Base-by-base conservation (phyloP, 2,113 vertebrate genomes). In the Bos taurus region DNA sequence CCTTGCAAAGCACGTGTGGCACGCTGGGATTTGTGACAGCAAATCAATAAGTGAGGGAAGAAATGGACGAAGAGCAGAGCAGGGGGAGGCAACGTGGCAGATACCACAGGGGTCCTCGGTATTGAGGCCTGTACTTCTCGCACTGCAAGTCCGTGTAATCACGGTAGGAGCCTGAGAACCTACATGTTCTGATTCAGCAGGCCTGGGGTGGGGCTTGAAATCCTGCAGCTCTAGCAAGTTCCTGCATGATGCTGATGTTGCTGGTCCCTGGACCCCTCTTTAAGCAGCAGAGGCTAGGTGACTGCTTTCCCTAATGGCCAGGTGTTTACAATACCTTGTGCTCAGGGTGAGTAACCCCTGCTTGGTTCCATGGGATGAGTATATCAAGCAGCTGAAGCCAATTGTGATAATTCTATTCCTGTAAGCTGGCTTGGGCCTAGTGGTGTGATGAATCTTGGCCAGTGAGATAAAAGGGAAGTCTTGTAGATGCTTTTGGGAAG, bases 71-170 rank as follows among this genome's bases (percentile, higher is more conserved):
- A 64, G 25, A 50, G 77, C 89, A 46, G 43, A 48, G 16, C 21
- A 16, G 21, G 2, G 1, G 85, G 54, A 77, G 48, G 50, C 48
- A 3, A 21, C 7, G 12, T 9, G 50, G 62, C 21, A 60, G 56
- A 40, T 52, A 9, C 21, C 0, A 1, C 6, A 48, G 28, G n/a
- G 5, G 46, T 15, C 14, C 7, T 23, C 4, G 28, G 10, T 13
- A 2, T 36, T 48, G 23, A 30, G 60, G 30, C 36, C 6, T 0
- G 12, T 4, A 36, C 80, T 59, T 62, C 88, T 67, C 50, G 33
- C 25, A n/a, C 5, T 11, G 26, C 26, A 6, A 1, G 71, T 60
- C 40, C 11, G 0, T 6, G 28, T 1, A 56, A 21, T 88, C 62
- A 23, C 3, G 21, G 1, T 28, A 21, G 40, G 52, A 11, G 80